Evolutionary conservation across 2,888 invertebrate genomes (phyloP).

Genomic region (Chaitophorus viminalis): DNA sequence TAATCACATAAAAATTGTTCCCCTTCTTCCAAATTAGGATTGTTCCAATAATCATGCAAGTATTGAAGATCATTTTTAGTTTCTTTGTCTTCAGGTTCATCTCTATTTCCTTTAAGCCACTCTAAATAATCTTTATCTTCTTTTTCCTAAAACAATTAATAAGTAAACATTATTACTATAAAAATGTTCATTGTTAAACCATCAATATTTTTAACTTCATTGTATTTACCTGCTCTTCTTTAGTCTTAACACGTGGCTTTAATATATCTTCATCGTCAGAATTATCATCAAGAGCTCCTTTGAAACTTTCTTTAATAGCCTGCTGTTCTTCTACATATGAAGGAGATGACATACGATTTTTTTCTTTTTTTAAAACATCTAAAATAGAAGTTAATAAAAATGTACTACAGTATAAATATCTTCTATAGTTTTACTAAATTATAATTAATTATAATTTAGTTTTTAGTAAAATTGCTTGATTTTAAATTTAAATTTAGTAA

Average conservation of each 20-base stretch:
- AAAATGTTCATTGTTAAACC: too few relatives aligned
- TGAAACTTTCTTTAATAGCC: slow-evolving; percentile 75
- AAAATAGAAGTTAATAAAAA: slow-evolving; percentile 63
- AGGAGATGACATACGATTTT: slow-evolving; percentile 65
- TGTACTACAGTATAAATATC: not conserved
- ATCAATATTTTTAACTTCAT: not conserved
- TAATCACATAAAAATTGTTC: slow-evolving; percentile 94
- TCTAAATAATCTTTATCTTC: slow-evolving; percentile 76
- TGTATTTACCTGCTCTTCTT: slow-evolving; percentile 68
- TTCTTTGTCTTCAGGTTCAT: slow-evolving; percentile 72
- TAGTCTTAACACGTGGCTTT: slow-evolving; percentile 69
- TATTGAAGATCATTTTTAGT: slow-evolving; percentile 76
- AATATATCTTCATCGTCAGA: slow-evolving; percentile 69
- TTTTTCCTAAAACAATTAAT: slow-evolving; percentile 65
- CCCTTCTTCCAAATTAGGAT: slow-evolving; percentile 81
- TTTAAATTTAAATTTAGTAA: not conserved
- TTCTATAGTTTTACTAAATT: not conserved
- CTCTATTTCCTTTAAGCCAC: slow-evolving; percentile 82
- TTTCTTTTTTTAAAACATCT: slow-evolving; percentile 63
- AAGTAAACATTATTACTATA: too few relatives aligned
- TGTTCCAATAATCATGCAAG: slow-evolving; percentile 84
- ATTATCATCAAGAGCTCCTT: slow-evolving; percentile 69
- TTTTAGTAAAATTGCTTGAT: not conserved
- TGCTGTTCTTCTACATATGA: slow-evolving; percentile 78
- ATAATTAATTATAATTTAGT: too few relatives aligned